Evolutionary conservation across 2,113 vertebrate species (phyloP), one percentile per base, ranked within the genome.

Genomic region (Epinephelus moara): DNA sequence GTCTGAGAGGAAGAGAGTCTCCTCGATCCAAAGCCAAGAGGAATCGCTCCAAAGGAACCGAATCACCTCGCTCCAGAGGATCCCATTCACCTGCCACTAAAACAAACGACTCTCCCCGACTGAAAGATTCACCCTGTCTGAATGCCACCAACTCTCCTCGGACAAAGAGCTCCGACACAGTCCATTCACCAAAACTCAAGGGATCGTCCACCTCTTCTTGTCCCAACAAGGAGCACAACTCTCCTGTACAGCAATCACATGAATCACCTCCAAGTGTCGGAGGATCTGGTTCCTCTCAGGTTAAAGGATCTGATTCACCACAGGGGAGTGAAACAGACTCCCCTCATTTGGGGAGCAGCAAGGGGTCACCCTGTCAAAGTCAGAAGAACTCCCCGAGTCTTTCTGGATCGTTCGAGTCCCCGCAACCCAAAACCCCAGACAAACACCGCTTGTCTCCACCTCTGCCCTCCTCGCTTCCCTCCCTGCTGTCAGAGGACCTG

Each of bases 11-110:
- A 2, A 60, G 85, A 25, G 95, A 95, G 52, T 95, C 94, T 53
- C 94, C 95, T 14, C 81, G 91, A 19, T 89, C 90, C 71, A 95
- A 90, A 81, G 90, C 88, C 33, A 92, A 88, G 76, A 92, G 30
- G 82, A 92, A 45, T 30, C 87, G 89, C 17, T 84, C 88, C 66
- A 91, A 90, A 85, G 89, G 66, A 3, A 8, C 40, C 0, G 94
- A 93, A 42, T 94, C 94, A 0, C 84, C 94, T 56, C 84, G 80
- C 21, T 86, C 85, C 40, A 88, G 90, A 85, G 81, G 90, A 10
- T 85, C 88, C 27, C 23, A 69, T 0, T 91, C 93, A 0, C 82
- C 90, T 0, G 72, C 75, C 7, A 2, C 80, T 2, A 86, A 82
- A 84, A 45, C 63, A 3, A 47, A 30, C 0, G 81, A 82, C 52